These are phyloP conservation scores for Temnothorax rugatulus DNA, from an alignment of 2,888 invertebrate species.

Conservation along the genomic window DNA sequence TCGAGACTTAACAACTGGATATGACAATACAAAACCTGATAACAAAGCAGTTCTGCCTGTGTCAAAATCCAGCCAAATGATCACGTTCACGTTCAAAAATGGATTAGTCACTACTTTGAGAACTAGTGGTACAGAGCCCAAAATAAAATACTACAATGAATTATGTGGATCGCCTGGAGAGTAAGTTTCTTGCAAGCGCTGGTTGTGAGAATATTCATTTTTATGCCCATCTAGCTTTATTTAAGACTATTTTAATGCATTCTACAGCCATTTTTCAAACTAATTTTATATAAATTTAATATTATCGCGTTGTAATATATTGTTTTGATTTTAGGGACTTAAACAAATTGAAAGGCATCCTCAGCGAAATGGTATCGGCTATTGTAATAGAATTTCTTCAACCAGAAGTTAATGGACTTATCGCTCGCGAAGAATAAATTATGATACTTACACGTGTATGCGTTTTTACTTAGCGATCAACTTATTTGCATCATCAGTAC, in stretches of 20 bases:
- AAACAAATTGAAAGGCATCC: slow-evolving; percentile 88
- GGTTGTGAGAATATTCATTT: neutral
- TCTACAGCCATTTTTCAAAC: neutral
- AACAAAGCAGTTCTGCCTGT: slow-evolving; percentile 91
- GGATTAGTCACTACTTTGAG: slow-evolving; percentile 95
- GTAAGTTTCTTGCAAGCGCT: slow-evolving; percentile 85
- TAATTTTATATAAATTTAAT: neutral
- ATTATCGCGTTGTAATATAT: neutral
- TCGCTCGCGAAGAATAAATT: slow-evolving; percentile 82
- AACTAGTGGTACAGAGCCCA: slow-evolving; percentile 99
- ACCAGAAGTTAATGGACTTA: slow-evolving; percentile 91
- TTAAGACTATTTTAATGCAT: neutral
- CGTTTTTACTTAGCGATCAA: neutral
- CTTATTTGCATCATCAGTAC: neutral
- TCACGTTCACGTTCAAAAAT: slow-evolving; percentile 96
- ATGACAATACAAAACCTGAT: slow-evolving; percentile 91
- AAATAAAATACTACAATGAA: slow-evolving; percentile 99
- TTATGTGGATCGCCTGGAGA: slow-evolving; percentile 90
- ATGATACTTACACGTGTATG: neutral
- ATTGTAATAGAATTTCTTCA: slow-evolving; percentile 94
- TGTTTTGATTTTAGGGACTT: slow-evolving; percentile 88
- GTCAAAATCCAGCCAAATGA: slow-evolving; percentile 93
- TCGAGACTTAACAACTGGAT: slow-evolving; percentile 96
- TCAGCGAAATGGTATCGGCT: slow-evolving; percentile 92
- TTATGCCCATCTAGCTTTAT: neutral